Conservation (phyloP, 2,797 vertebrate genomes). For the Typhlichthys subterraneus region DNA sequence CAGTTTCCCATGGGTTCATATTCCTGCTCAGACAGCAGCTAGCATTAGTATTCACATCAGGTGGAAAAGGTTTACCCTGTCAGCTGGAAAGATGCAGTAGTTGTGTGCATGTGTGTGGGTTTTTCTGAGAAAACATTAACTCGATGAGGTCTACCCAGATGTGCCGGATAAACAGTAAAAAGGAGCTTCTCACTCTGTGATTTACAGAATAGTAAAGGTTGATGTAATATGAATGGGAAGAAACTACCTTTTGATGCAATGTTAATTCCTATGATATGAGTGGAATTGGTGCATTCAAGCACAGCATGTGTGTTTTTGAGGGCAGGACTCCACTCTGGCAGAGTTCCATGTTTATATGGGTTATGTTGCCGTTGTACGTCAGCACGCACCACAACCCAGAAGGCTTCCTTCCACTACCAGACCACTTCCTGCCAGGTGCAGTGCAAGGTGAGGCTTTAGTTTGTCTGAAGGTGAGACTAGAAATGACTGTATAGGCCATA, state of each 20-base stretch:
- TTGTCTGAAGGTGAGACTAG: no score
- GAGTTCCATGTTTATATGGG: constrained; percentile 62
- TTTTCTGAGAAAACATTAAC: constrained; percentile 19
- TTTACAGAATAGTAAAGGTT: no score
- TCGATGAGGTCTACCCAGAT: constrained; percentile 6
- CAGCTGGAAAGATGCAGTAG: constrained; percentile 60
- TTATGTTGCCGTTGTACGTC: constrained; percentile 53
- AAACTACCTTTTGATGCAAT: no score
- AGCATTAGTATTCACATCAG: constrained; percentile 65
- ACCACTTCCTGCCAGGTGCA: constrained; percentile 70
- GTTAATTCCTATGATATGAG: background rate
- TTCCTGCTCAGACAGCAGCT: background rate
- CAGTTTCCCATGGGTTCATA: no score
- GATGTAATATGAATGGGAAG: no score
- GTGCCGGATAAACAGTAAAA: background rate
- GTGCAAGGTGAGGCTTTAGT: constrained; percentile 49
- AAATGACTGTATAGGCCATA: no score
- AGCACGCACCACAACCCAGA: constrained; percentile 69
- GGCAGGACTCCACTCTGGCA: constrained; percentile 61
- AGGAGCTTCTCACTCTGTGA: no score
- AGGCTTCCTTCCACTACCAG: constrained; percentile 71
- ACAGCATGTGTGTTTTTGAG: constrained; percentile 22
- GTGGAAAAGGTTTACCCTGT: constrained; percentile 58
- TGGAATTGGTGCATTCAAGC: background rate
- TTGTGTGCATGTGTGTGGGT: constrained; percentile 27